Evolutionary conservation across 2,888 invertebrate genomes (phyloP), one percentile per base, ranked within the genome.

Genomic region (Ommatoiulus sabulosus): DNA sequence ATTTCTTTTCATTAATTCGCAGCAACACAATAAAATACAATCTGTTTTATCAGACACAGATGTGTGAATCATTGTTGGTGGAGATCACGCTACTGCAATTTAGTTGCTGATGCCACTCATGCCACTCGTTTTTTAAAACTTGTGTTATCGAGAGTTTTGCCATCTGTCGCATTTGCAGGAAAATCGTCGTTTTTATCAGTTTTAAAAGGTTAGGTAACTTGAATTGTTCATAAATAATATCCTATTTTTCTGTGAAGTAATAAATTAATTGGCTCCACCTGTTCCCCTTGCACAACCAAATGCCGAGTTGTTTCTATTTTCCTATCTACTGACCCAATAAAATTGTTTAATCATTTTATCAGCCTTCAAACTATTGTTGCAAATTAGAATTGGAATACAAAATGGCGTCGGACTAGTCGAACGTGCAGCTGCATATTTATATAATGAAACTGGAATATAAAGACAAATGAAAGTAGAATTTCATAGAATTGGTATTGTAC

Each of bases 41-140:
- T 63, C 63, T 63, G 63, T 63, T 63, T 63, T n/a, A 63, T 63
- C n/a, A 20, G 20, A 63, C n/a, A 63, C 57, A 57, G 57, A 57
- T 57, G 57, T 17, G 15, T 63, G 63, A 63, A 63, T 63, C 63
- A 63, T 63, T 63, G 63, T 15, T 52, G 63, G n/a, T 63, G n/a
- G n/a, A n/a, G n/a, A 63, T 63, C 20, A 63, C n/a, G 63, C 63
- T 20, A 20, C n/a, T 63, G 63, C 20, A n/a, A 63, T 52, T 35
- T 35, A 15, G 52, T 15, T 52, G 52, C 52, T 52, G 52, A 52
- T 52, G 52, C 52, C 52, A 52, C 52, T 52, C 52, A 52, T 17
- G 15, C 15, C 15, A 15, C 10, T 52, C 52, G 15, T 12, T 52
- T 52, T 52, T 52, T 35, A 35, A 35, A 35, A 35, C 35, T 35